Base-by-base conservation (phyloP, 2,888 invertebrate genomes). In the Copidosoma aretas region DNA sequence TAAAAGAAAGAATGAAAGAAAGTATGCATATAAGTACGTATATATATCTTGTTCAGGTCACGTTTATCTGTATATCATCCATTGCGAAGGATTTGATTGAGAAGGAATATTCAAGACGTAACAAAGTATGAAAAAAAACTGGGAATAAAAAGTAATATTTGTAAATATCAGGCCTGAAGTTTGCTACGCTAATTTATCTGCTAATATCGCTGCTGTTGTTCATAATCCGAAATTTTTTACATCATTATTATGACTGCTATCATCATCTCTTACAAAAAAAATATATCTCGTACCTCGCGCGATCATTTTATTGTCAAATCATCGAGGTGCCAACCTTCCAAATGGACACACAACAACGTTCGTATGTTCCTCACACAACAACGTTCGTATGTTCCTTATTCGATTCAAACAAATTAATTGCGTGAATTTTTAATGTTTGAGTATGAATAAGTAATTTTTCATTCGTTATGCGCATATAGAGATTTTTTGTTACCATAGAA, bases 121-220 rank as follows among this genome's bases (percentile, higher is more conserved):
- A 54, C 15, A 43, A 39, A 53, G 58, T 61, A 63, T n/a, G 46
- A 24, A 70, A 60, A 60, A 32, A 39, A 59, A 21, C 5, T 41
- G 32, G 64, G 64, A 64, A 62, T 54, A 57, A 71, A 62, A 51
- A 21, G 24, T 8, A 68, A 66, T 60, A 53, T 41, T 71, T 75
- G 74, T 75, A 75, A 74, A 75, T 75, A 75, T 73, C 71, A 68
- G 64, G 68, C 67, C 71, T 73, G 71, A 66, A 71, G 66, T 73
- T 73, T 64, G 59, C 64, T 66, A 57, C 39, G 64, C 68, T 72
- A 32, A 32, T 32, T 8, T 3, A 5, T 66, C 66, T 52, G 56
- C 49, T n/a, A 62, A 62, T 52, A 41, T 52, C 71, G 66, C 64
- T 61, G 54, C 53, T 70, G 56, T 39, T 61, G 61, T 62, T 64